Evolutionary conservation across 2,888 invertebrate genomes (phyloP), one percentile per base, ranked within the genome.

Genomic region (Agyllia agylla): DNA sequence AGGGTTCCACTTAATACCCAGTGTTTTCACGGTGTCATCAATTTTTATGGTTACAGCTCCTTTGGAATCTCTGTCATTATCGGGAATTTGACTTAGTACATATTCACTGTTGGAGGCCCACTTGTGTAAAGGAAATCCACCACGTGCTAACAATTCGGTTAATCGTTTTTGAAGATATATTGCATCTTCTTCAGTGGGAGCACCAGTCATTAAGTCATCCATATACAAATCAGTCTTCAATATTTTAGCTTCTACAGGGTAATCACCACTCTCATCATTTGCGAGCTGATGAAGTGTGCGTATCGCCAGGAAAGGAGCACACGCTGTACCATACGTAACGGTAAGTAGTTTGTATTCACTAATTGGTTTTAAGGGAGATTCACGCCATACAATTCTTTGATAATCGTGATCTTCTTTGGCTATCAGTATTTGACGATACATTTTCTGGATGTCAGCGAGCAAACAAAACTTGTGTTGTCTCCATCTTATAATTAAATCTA

Each of bases 401-500:
- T 84, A 93, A 27, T 91, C 87, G 33, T 11, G 11, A 38, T 93
- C 91, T 30, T 89, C 80, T 77, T 89, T 49, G 2, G 49, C n/a
- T 13, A 90, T 33, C 31, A 86, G 27, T 24, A 93, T 92, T 57
- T 92, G 91, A 77, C 93, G 38, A 57, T 92, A 93, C 92, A 93
- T 93, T 49, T 92, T 84, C 70, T 90, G 87, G 33, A 94, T 91
- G 33, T 94, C 94, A n/a, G 92, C 90, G 0, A 92, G 87, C 38
- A 93, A 81, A 84, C 90, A 86, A 38, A 92, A 57, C 80, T 86
- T 85, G 73, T 93, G 90, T 87, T 82, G 84, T 86, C 92, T 89
- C 92, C 90, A 91, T 84, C 91, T 17, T 75, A 75, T 88, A 13
- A 92, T 88, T 33, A 94, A 86, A 49, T 88, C 86, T 86, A 89